phyloP scores from a whole-genome alignment of 2,797 vertebrate species.

The Apogon talboti region DNA sequence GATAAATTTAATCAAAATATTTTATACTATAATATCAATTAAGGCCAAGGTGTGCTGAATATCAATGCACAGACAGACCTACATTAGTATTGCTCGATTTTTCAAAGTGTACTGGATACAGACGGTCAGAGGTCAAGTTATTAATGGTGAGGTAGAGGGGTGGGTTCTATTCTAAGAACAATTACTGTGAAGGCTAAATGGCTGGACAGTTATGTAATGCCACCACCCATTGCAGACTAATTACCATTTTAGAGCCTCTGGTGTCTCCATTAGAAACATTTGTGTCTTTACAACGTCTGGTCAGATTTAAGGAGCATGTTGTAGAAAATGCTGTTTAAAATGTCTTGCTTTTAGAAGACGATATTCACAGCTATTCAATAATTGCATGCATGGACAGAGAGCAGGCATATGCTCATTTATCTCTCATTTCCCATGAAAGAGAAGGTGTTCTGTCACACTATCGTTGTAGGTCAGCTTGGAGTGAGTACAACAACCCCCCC shows the following conservation, averaged over 20 bases:
- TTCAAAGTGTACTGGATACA: conserved; percentile 10
- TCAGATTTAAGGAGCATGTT: conserved; percentile 1
- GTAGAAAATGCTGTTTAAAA: not conserved
- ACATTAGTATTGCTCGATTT: conserved; percentile 17
- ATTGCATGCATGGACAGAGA: not conserved
- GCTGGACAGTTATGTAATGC: conserved; percentile 61
- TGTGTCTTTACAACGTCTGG: conserved; percentile 2
- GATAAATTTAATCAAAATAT: no score
- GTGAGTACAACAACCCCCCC: not conserved
- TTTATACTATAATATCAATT: no score
- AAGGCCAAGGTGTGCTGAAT: not conserved
- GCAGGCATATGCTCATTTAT: not conserved
- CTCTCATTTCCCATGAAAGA: not conserved
- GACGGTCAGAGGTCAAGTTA: conserved; percentile 48
- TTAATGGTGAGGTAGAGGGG: conserved; percentile 40
- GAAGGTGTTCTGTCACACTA: not conserved
- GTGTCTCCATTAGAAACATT: conserved; percentile 20
- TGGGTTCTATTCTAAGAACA: conserved; percentile 60
- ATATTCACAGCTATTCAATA: not conserved
- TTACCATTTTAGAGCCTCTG: conserved; percentile 32
- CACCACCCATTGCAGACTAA: conserved; percentile 55
- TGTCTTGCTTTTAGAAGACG: not conserved
- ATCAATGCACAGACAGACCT: not conserved
- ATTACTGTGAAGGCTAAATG: conserved; percentile 52
- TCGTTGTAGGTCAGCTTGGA: conserved; percentile 13